A percentile compares a stretch with the other conserved stretches of the same genome.
These are phyloP conservation scores for Coracopsis vasa DNA, from an alignment of 2,113 vertebrate genomes.

Conservation along the genomic window DNA sequence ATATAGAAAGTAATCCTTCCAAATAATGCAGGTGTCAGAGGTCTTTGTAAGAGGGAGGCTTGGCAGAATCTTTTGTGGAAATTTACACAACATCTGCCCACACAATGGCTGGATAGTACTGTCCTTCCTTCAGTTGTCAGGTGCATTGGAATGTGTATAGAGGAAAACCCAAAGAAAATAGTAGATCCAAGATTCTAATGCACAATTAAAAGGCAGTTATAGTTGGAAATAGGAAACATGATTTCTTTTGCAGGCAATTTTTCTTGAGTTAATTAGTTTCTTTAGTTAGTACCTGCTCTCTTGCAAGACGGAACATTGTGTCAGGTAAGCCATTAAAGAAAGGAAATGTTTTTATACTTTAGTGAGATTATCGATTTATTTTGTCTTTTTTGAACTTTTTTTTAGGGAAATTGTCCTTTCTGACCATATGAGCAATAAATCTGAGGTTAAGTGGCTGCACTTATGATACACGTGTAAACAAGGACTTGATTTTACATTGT, in stretches of 20 bases:
- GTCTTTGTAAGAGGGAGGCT: constrained; percentile 4
- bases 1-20: constrained; percentile 34
- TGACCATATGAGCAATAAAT: neutral
- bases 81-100: constrained; percentile 46
- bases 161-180: neutral
- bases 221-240: neutral
- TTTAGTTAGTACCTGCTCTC: neutral
- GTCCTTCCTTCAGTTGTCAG: constrained; percentile 62
- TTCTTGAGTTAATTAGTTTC: neutral
- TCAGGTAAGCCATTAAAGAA: neutral
- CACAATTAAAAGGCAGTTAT: neutral
- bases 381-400: neutral
- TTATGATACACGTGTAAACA: neutral
- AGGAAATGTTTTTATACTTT: neutral
- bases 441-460: neutral
- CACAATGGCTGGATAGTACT: constrained; percentile 46
- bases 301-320: neutral
- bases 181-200: neutral
- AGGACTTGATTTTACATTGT: neutral
- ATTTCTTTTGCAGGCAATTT: neutral
- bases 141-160: constrained; percentile 25
- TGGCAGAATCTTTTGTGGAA: constrained; percentile 48
- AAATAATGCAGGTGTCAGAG: constrained; percentile 57
- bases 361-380: neutral
- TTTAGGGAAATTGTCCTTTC: neutral